These are phyloP conservation scores for Mesorhabditis belari DNA, from an alignment of 2,888 invertebrate genomes.

Conservation along the genomic window DNA sequence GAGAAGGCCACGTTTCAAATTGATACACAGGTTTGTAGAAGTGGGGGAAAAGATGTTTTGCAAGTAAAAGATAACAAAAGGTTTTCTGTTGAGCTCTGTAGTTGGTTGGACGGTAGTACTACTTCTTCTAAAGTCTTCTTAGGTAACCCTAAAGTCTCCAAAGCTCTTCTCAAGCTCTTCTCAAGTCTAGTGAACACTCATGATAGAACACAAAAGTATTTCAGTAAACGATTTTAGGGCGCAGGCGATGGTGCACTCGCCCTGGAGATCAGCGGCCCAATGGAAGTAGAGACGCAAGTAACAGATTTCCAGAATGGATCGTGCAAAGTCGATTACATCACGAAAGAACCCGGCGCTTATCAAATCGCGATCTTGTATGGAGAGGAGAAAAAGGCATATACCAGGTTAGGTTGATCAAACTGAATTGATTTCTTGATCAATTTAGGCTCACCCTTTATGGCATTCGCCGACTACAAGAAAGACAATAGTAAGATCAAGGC, in stretches of 20 bases:
- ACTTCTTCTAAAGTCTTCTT: too few species aligned
- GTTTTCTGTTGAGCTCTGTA: too few species aligned
- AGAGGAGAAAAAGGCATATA: constrained; percentile 24
- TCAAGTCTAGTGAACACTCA: background rate
- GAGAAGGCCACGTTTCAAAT: constrained; percentile 20
- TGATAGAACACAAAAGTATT: too few species aligned
- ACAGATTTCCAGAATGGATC: constrained; percentile 85
- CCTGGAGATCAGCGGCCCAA: constrained; percentile 91
- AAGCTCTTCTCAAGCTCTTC: background rate
- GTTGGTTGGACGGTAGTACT: too few species aligned
- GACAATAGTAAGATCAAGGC: too few species aligned
- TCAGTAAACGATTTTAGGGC: too few species aligned
- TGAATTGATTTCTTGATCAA: background rate
- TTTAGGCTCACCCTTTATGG: background rate
- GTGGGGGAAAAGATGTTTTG: too few species aligned
- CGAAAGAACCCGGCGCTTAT: constrained; percentile 85
- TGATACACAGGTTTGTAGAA: constrained; percentile 16
- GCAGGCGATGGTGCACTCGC: constrained; percentile 92
- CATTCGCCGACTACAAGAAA: too few species aligned
- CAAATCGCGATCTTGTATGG: constrained; percentile 33
- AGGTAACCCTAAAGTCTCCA: background rate
- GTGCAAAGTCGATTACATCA: constrained; percentile 83
- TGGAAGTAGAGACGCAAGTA: constrained; percentile 66
- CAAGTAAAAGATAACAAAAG: too few species aligned
- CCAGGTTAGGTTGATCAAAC: constrained; percentile 11